Percentiles rank a stretch among this genome's conserved stretches.
These are phyloP conservation scores for Empidonax traillii DNA, from an alignment of 2,113 vertebrate genomes.

Conservation along the genomic window DNA sequence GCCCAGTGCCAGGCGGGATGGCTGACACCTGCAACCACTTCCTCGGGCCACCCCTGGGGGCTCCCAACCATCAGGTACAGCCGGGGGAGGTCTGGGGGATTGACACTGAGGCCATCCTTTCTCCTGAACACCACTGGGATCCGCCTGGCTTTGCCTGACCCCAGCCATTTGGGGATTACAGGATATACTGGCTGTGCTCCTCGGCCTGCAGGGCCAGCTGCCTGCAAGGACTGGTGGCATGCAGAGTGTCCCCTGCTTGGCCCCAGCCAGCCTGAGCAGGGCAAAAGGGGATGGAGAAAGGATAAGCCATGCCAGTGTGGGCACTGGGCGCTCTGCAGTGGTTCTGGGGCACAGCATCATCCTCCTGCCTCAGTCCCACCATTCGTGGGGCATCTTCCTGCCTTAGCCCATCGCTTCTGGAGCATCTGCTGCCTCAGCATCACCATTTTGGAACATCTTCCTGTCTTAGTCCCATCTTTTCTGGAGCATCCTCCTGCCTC, in stretches of 20 bases:
- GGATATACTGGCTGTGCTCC: neutral
- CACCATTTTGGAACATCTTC: neutral
- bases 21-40: neutral
- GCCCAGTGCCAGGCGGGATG: neutral
- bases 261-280: neutral
- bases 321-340: neutral
- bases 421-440: neutral
- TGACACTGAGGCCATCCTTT: neutral
- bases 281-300: neutral
- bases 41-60: neutral
- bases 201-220: neutral
- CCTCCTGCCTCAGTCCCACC: neutral
- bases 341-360: neutral
- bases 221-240: neutral
- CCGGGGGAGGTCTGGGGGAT: neutral
- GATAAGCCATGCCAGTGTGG: neutral
- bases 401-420: neutral
- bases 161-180: neutral
- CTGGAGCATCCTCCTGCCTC: neutral
- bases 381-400: neutral
- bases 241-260: neutral
- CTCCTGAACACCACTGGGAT: neutral
- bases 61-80: rapidly evolving
- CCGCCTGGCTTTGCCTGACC: neutral
- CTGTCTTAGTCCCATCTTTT: neutral